phyloP scores from a whole-genome alignment of 2,888 invertebrate species.

The Rhyacophila evoluta region DNA sequence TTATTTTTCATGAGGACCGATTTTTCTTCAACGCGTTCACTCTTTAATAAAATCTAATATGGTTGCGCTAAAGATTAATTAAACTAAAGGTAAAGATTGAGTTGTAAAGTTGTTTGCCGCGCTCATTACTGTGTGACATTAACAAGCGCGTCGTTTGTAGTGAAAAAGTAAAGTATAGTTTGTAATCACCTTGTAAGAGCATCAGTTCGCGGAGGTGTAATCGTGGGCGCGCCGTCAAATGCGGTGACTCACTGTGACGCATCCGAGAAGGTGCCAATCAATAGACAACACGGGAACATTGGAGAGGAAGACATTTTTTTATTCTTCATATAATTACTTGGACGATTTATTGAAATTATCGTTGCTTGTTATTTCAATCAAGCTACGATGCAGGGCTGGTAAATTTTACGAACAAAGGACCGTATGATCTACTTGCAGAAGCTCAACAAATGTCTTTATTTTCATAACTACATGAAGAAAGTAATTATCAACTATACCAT shows the following conservation, averaged over 20 bases:
- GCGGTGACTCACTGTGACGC: not conserved
- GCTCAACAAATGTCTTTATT: too few species aligned
- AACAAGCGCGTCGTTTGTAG: too few species aligned
- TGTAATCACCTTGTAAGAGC: not conserved
- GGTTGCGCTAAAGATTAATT: too few species aligned
- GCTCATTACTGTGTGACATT: too few species aligned
- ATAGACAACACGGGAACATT: not conserved
- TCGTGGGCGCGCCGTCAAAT: not conserved
- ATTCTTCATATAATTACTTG: not conserved
- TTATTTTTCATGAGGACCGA: too few species aligned
- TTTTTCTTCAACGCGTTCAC: too few species aligned
- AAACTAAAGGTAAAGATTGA: too few species aligned
- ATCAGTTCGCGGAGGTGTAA: not conserved
- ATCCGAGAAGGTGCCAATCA: slow-evolving; percentile 9
- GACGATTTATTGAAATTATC: not conserved
- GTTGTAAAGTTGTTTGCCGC: not conserved
- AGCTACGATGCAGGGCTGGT: not conserved
- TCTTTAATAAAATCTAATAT: too few species aligned
- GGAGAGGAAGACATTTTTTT: not conserved
- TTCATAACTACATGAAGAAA: too few species aligned
- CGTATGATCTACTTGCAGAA: too few species aligned
- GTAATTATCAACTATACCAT: too few species aligned
- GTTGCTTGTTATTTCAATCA: not conserved
- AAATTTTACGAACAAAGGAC: too few species aligned
- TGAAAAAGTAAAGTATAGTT: not conserved